Evolutionary conservation across 2,888 invertebrate genomes (phyloP), one percentile per base, ranked within the genome.

Genomic region (Acholoe squamosa): DNA sequence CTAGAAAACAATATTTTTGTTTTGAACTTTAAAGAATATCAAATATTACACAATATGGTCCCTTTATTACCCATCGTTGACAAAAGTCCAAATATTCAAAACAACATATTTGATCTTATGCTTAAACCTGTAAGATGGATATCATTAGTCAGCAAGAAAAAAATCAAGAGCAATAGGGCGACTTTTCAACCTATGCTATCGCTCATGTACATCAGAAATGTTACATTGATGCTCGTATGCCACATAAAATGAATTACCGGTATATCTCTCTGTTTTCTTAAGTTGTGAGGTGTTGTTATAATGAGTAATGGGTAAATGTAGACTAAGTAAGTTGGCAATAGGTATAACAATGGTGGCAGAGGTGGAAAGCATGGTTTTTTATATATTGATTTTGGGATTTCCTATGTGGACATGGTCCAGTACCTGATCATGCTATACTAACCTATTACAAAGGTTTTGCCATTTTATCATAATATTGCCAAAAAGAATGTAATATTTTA

Each of bases 141-240:
- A 43, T n/a, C n/a, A n/a, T n/a, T n/a, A n/a, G n/a, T n/a, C n/a
- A n/a, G n/a, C n/a, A 43, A 43, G 43, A 43, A 43, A 43, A 43
- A 43, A 43, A 43, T 7, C 5, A 43, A 43, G 3, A 43, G 43
- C 43, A 80, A 80, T 33, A 22, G 80, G 80, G 80, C 43, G 5
- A 80, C 80, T 80, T 80, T 80, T 80, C 80, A 80, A 28, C 25
- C 25, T 61, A 28, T 71, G 25, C 71, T 71, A 28, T 71, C 71
- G 71, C 71, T 71, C 71, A 28, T 71, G 71, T 71, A 71, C 25
- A 71, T 71, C 43, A 80, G 34, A 19, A 80, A 80, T 80, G 80
- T 33, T 14, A 34, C 43, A 80, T 33, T 33, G 3, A 34, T 80
- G 34, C 22, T 3, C 7, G 33, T 80, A 80, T 80, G 34, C 34